Base-by-base conservation (phyloP, 2,113 vertebrate species). In the Hiodon tergisus region DNA sequence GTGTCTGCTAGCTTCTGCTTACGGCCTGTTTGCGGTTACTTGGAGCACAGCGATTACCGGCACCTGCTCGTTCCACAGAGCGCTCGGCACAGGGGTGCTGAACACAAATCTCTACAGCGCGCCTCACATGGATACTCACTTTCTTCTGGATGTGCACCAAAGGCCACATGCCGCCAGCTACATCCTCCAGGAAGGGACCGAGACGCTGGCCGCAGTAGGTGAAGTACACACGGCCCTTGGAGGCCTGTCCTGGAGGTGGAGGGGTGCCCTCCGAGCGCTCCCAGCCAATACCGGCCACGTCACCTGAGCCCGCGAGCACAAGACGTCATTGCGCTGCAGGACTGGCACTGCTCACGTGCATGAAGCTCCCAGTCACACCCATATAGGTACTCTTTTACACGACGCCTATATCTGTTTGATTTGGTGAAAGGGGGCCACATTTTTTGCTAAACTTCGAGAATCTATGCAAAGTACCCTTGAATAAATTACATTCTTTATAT, bases 61-160 rank as follows among this genome's bases (percentile, higher is more conserved):
- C 31, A 31, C 31, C 31, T 31, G 31, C 31, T 31, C 31, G 31
- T n/a, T n/a, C n/a, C n/a, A n/a, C n/a, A n/a, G n/a, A n/a, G n/a
- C n/a, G n/a, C n/a, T n/a, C n/a, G n/a, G n/a, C n/a, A n/a, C n/a
- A n/a, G n/a, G n/a, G n/a, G n/a, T n/a, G n/a, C n/a, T n/a, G n/a
- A n/a, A n/a, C n/a, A n/a, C n/a, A 0, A 51, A 6, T 69, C 3
- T 3, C 4, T 2, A 14, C 9, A 6, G 14, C 3, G 9, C 58
- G 9, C 3, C 4, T 2, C 4, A 16, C 61, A 63, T 5, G 3
- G 7, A 53, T 67, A 88, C 91, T 72, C 83, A 89, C 97, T 93
- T 98, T 98, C 85, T 99, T 99, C 83, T 99, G 97, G 83, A 99
- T 98, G 86, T 99, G 97, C 48, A 99, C 95, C 66, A 99, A 90